phyloP scores from a whole-genome alignment of 1,140 invertebrate genomes.

The Carposina sasakii region DNA sequence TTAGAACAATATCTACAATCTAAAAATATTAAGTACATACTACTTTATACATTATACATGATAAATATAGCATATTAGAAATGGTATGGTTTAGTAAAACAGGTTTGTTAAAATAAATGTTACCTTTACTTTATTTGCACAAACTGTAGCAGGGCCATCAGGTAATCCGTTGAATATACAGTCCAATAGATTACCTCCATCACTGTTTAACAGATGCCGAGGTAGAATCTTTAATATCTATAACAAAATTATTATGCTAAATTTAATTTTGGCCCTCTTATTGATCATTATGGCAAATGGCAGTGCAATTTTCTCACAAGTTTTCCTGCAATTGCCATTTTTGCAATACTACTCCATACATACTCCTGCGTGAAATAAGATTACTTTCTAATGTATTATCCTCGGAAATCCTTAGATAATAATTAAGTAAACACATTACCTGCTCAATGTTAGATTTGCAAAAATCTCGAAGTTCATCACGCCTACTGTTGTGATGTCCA shows the following conservation, averaged over 20 bases:
- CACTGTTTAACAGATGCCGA: constrained; percentile 35
- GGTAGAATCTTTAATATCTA: constrained; percentile 42
- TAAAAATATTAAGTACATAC: constrained; percentile 20
- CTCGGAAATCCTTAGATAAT: no score
- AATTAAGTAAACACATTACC: constrained; percentile 20
- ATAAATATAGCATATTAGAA: neutral
- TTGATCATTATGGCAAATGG: no score
- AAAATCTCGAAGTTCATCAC: constrained; percentile 40
- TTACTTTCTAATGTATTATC: no score
- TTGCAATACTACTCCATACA: no score
- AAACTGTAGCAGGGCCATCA: constrained; percentile 22
- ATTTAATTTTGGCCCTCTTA: no score
- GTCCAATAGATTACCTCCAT: constrained; percentile 40
- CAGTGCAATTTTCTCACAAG: no score
- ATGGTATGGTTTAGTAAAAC: neutral
- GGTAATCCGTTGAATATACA: constrained; percentile 47
- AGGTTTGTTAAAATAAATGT: constrained; percentile 3
- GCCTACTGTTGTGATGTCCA: constrained; percentile 36
- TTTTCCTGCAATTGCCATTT: no score
- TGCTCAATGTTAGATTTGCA: constrained; percentile 40
- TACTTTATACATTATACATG: neutral
- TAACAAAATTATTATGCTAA: no score
- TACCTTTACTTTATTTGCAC: constrained; percentile 44
- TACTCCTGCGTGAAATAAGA: no score
- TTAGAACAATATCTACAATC: constrained; percentile 46